These are phyloP conservation scores for Channallabes apus DNA, from an alignment of 2,797 vertebrate species.

Conservation along the genomic window DNA sequence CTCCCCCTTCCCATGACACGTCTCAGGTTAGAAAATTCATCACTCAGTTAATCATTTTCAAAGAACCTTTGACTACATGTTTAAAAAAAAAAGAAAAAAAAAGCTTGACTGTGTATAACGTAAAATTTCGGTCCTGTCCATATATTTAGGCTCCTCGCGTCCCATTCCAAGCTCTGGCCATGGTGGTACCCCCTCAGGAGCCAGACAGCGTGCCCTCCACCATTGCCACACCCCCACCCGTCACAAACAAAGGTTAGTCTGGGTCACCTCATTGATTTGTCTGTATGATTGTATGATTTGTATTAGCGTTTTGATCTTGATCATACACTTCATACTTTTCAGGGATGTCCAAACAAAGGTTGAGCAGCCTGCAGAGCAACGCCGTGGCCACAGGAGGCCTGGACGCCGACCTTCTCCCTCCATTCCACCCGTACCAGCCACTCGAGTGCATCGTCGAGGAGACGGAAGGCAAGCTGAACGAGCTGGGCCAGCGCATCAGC, in stretches of 20 bases:
- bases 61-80: neutral
- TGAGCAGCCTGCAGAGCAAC: slow-evolving; percentile 88
- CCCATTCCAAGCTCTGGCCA: slow-evolving; percentile 94
- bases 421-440: slow-evolving; percentile 97
- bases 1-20: slow-evolving; percentile 93
- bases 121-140: neutral
- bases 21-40: slow-evolving; percentile 84
- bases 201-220: slow-evolving; percentile 93
- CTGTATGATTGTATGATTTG: neutral
- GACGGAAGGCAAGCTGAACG: slow-evolving; percentile 98
- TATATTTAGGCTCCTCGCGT: slow-evolving; percentile 90
- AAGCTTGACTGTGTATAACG: neutral
- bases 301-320: neutral
- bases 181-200: slow-evolving; percentile 98
- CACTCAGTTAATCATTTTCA: neutral
- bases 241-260: slow-evolving; percentile 90
- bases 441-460: slow-evolving; percentile 99
- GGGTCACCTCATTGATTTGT: neutral
- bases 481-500: slow-evolving; percentile 96
- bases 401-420: slow-evolving; percentile 90
- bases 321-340: slow-evolving; percentile 61
- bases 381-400: slow-evolving; percentile 69
- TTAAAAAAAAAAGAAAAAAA: neutral
- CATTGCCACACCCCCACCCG: slow-evolving; percentile 80
- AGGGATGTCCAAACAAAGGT: slow-evolving; percentile 95